Percentiles rank a stretch among this genome's conserved stretches.
phyloP scores from a whole-genome alignment of 2,888 invertebrate genomes.

The Ischnus inquisitorius region DNA sequence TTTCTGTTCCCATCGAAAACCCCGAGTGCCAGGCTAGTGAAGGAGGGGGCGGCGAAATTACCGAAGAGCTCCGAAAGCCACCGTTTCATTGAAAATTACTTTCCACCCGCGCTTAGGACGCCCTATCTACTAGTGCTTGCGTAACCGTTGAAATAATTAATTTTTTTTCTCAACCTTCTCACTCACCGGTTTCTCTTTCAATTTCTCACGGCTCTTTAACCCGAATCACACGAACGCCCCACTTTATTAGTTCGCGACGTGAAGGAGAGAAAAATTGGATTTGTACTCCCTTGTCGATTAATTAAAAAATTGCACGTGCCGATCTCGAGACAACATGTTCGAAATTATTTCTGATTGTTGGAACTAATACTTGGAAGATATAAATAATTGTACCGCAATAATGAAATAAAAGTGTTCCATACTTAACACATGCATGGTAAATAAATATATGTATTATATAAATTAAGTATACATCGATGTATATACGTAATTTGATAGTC shows the following conservation, averaged over 20 bases:
- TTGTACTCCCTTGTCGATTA: neutral
- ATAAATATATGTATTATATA: too few species aligned
- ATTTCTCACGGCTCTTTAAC: constrained; percentile 22
- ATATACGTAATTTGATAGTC: too few species aligned
- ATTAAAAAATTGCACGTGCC: too few species aligned
- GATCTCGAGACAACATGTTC: too few species aligned
- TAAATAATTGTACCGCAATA: too few species aligned
- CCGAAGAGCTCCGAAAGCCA: constrained; percentile 59
- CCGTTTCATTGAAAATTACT: constrained; percentile 75
- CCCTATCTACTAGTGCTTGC: constrained; percentile 57
- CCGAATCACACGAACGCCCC: constrained; percentile 27
- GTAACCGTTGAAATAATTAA: constrained; percentile 70
- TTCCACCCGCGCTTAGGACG: constrained; percentile 62
- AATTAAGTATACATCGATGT: too few species aligned
- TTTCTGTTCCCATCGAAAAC: constrained; percentile 39
- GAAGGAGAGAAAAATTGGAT: constrained; percentile 5
- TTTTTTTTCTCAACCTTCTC: constrained; percentile 56
- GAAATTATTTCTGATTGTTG: too few species aligned
- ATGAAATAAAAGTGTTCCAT: too few species aligned
- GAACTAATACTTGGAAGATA: too few species aligned
- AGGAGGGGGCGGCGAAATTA: constrained; percentile 64
- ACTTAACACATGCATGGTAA: too few species aligned
- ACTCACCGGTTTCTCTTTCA: constrained; percentile 17
- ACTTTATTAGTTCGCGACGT: constrained; percentile 31
- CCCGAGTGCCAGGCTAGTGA: neutral